Conservation (phyloP, 2,888 invertebrate species). For the Falcaria lacertinaria region DNA sequence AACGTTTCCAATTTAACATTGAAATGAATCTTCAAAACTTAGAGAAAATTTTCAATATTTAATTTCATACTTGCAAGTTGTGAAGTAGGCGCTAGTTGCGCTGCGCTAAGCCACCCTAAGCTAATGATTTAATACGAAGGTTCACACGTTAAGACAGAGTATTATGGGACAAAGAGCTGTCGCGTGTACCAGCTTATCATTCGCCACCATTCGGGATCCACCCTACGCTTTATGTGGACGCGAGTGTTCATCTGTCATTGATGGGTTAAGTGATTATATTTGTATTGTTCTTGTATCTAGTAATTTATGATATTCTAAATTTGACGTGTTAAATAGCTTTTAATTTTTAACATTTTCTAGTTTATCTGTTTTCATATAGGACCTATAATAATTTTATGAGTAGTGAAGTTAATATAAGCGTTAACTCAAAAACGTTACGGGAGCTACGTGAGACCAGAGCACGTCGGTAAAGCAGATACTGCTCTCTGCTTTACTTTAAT, state of each 20-base stretch:
- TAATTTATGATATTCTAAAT: no score
- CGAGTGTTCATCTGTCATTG: not conserved
- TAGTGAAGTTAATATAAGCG: no score
- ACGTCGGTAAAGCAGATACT: no score
- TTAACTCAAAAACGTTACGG: no score
- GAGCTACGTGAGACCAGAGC: no score
- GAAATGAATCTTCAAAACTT: not conserved
- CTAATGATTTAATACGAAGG: constrained; percentile 48
- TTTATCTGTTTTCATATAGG: no score
- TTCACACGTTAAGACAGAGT: constrained; percentile 46
- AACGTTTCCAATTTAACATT: not conserved
- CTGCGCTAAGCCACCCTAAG: constrained; percentile 28
- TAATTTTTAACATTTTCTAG: no score
- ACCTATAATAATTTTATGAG: no score
- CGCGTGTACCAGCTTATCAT: constrained; percentile 59
- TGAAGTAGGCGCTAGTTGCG: constrained; percentile 1
- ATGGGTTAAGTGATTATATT: not conserved
- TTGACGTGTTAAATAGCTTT: no score
- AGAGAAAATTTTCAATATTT: not conserved
- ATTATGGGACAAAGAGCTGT: constrained; percentile 64
- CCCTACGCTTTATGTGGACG: constrained; percentile 13
- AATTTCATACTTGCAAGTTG: not conserved
- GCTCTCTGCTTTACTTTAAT: no score
- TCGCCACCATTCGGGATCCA: constrained; percentile 52
- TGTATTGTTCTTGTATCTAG: no score